A percentile compares a stretch with the other conserved stretches of the same genome.
phyloP scores from a whole-genome alignment of 2,113 vertebrate species.

The Dunckerocampus dactyliophorus region DNA sequence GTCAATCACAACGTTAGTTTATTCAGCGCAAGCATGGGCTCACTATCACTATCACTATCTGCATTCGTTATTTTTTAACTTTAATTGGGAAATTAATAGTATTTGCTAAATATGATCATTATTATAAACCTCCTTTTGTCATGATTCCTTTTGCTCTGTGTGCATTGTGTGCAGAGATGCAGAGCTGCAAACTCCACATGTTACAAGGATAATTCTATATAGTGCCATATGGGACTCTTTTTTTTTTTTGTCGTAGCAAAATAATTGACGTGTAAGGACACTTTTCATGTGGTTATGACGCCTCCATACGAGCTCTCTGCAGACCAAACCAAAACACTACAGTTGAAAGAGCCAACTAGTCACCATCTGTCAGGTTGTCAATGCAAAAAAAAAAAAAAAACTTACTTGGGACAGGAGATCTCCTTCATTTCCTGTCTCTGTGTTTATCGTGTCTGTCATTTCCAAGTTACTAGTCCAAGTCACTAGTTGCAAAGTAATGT shows the following conservation, averaged over 20 bases:
- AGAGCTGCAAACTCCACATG: slow-evolving; percentile 9
- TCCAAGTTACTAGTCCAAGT: not conserved
- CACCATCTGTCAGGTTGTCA: not conserved
- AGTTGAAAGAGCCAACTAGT: not conserved
- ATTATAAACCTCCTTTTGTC: too few species aligned
- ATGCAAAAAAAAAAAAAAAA: not conserved
- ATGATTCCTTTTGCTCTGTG: too few species aligned
- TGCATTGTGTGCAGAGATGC: slow-evolving; percentile 9
- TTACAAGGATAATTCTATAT: too few species aligned
- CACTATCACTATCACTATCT: not conserved
- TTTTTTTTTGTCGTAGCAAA: too few species aligned
- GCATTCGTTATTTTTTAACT: too few species aligned
- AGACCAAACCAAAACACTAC: not conserved
- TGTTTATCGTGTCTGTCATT: slow-evolving; percentile 48
- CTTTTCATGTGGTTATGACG: not conserved
- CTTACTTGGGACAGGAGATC: slow-evolving; percentile 72
- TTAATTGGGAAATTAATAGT: too few species aligned
- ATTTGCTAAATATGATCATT: too few species aligned
- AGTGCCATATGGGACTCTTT: too few species aligned
- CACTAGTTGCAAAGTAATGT: too few species aligned
- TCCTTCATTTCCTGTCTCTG: slow-evolving; percentile 41
- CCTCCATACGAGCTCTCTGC: slow-evolving; percentile 1
- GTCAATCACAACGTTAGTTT: not conserved
- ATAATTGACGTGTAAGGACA: too few species aligned
- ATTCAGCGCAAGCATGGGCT: not conserved